Evolutionary conservation across 2,113 vertebrate species (phyloP), one percentile per base, ranked within the genome.

Genomic region (Psettodes erumei): DNA sequence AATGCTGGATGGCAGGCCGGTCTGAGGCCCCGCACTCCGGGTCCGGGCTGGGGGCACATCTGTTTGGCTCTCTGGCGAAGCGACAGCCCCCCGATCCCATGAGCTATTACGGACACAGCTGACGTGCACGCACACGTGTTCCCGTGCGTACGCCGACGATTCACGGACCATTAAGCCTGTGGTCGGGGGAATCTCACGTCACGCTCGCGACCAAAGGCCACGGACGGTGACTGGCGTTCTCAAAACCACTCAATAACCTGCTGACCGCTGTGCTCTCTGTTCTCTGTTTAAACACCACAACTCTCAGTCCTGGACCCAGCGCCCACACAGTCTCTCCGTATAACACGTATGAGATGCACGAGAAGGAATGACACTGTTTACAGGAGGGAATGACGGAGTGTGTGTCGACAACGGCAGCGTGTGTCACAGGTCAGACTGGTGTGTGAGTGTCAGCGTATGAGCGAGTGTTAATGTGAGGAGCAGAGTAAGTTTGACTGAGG

Each of bases 1-100:
- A 81, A 88, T 78, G 72, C 58, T 82, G 69, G 82, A 64, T 82
- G 83, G 82, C 78, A 78, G 79, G 83, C 78, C 65, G 54, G 82
- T 82, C 60, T 69, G 54, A 88, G 76, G 68, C 50, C 61, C 62
- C 7, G 43, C 48, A 64, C 84, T 73, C 69, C 55, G 38, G 76
- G 81, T 70, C 71, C 81, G 67, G 65, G 71, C 74, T 10, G 38
- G 77, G n/a, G 70, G 68, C 82, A 77, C 80, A 86, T 81, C 87
- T 89, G 86, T 82, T 81, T 72, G 76, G 76, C 58, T 86, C 54
- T 72, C 81, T 75, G 71, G 75, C 80, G 82, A 82, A 86, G 84
- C 47, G 64, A 59, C 37, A 27, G 32, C 60, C 79, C 76, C 62
- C 68, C 7, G 42, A 30, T 81, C 81, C 77, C 78, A n/a, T 71